Percentiles rank a stretch among this genome's conserved stretches.
These are phyloP conservation scores for Larimichthys polyactis DNA, from an alignment of 2,113 vertebrate genomes.

Conservation along the genomic window DNA sequence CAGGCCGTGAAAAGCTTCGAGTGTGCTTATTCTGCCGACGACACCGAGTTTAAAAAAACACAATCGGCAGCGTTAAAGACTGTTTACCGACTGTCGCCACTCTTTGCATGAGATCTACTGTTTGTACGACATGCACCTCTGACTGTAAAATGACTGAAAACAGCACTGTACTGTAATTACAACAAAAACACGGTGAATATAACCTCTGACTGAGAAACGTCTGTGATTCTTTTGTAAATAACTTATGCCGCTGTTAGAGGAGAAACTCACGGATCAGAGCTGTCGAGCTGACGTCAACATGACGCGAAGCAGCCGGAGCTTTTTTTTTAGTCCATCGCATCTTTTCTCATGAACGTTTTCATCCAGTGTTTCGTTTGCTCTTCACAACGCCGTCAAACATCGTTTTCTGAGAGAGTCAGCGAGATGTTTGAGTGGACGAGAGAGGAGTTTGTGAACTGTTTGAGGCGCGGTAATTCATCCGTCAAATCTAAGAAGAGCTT, in stretches of 20 bases:
- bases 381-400: background rate
- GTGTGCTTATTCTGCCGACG: conserved; percentile 64
- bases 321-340: background rate
- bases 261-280: conserved; percentile 73
- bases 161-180: conserved; percentile 66
- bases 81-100: conserved; percentile 59
- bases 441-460: no score
- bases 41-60: conserved; percentile 15
- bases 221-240: conserved; percentile 74
- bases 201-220: conserved; percentile 53
- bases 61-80: conserved; percentile 34
- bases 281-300: background rate
- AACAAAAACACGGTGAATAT: conserved; percentile 46
- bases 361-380: background rate
- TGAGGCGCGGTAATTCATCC: no score
- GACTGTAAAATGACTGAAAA: conserved; percentile 60
- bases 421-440: background rate
- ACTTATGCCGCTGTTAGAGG: conserved; percentile 14
- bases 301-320: background rate
- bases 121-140: conserved; percentile 51
- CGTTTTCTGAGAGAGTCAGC: background rate
- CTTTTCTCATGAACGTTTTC: conserved; percentile 22
- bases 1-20: conserved; percentile 42
- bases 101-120: conserved; percentile 73
- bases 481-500: no score